Evolutionary conservation across 2,797 vertebrate species (phyloP).

Genomic region (Liasis olivaceus): DNA sequence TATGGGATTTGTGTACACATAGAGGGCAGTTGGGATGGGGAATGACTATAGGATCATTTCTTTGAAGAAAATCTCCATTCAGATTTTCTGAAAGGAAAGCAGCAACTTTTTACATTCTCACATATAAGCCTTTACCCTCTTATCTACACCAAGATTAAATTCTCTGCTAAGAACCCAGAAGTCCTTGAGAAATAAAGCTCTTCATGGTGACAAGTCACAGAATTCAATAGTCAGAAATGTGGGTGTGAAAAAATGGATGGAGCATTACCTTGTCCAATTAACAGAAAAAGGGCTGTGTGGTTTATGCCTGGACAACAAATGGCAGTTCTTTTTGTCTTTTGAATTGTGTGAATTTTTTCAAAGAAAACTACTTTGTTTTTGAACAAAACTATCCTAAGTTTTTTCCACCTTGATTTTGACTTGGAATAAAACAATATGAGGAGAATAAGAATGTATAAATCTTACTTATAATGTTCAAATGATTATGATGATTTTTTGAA

Average conservation of each 20-base stretch:
- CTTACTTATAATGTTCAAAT: background rate
- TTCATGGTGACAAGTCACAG: background rate
- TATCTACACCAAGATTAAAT: background rate
- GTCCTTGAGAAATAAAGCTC: background rate
- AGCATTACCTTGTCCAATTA: background rate
- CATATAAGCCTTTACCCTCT: background rate
- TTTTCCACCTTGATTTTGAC: background rate
- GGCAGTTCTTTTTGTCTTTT: background rate
- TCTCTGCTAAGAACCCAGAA: background rate
- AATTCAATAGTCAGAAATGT: background rate
- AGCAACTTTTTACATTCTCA: background rate
- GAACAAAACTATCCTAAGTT: background rate
- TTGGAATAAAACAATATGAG: background rate
- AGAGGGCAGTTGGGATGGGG: background rate
- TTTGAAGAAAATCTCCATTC: background rate
- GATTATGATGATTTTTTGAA: background rate
- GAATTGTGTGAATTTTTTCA: background rate
- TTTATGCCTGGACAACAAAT: background rate
- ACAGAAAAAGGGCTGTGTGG: background rate
- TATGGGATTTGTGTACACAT: background rate
- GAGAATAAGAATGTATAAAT: background rate
- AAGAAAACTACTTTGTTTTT: background rate
- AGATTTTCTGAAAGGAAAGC: background rate
- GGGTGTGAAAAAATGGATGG: background rate
- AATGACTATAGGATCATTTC: background rate